These are phyloP conservation scores for Gymnorhina tibicen DNA, from an alignment of 2,113 vertebrate species.

Conservation along the genomic window DNA sequence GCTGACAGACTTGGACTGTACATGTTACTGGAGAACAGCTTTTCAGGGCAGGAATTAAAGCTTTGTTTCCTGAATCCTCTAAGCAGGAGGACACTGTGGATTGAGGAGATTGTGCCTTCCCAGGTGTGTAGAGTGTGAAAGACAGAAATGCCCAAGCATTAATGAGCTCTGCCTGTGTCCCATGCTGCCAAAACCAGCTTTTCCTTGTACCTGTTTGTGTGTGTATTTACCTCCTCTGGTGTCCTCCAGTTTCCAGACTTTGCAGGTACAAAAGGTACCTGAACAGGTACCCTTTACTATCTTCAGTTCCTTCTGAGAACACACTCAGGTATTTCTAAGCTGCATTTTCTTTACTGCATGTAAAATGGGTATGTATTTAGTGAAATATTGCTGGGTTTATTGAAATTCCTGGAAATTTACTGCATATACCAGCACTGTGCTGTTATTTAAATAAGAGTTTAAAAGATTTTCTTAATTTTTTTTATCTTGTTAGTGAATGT, in stretches of 20 bases:
- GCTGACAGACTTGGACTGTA: neutral
- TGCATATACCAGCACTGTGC: neutral
- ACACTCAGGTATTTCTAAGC: neutral
- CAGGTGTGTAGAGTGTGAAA: rapidly evolving
- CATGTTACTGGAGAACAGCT: neutral
- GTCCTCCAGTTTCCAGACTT: neutral
- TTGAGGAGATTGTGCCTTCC: neutral
- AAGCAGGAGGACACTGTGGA: neutral
- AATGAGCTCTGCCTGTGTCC: neutral
- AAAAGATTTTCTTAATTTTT: neutral
- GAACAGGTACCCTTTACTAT: neutral
- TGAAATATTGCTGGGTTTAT: neutral
- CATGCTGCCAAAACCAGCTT: neutral
- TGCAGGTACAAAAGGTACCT: neutral
- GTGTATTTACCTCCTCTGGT: neutral
- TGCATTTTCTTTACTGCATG: neutral
- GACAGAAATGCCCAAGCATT: neutral
- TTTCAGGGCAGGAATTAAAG: neutral
- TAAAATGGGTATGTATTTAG: neutral
- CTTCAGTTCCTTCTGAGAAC: neutral
- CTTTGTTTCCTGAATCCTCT: neutral
- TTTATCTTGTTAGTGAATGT: neutral
- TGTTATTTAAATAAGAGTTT: neutral
- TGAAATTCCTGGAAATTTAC: neutral
- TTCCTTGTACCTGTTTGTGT: neutral